Evolutionary conservation across 2,113 vertebrate species (phyloP), one percentile per base, ranked within the genome.

Genomic region (Ariopsis seemanni): DNA sequence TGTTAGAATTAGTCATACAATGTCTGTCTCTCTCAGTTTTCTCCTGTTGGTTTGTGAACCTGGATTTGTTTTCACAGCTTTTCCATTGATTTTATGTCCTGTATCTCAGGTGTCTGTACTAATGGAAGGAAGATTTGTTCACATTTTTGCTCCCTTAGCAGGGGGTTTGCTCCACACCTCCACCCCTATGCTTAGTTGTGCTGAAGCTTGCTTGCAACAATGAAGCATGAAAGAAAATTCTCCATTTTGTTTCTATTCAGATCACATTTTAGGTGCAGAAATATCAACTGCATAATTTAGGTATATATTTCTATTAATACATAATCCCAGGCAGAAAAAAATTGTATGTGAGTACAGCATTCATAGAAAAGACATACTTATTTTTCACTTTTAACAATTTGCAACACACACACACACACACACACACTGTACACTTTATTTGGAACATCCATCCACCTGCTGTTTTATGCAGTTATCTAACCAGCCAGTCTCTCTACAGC

Each of bases 101-200:
- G 89, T 87, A 30, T 87, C 69, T 87, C 55, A 60, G 83, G 57
- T 88, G 77, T 89, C 88, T 85, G 60, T 74, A 83, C 85, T 72
- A 78, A 87, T 80, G 52, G 55, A 89, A 55, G 65, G 53, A 83
- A 87, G 90, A 89, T 90, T 90, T 89, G 85, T 89, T 89, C 83
- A 85, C 63, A 82, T 85, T 87, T 85, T 78, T 48, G 27, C 27
- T 82, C 85, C 72, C 83, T 72, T 60, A 30, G 83, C 60, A 85
- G 83, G 83, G 71, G 22, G 11, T 79, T 85, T 89, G 20, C 55
- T 74, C 15, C 17, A 80, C 27, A 90, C 42, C 79, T 78, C 81
- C 27, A 58, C 88, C 87, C 83, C 83, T 89, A 83, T 52, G 85
- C 67, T 60, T 60, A 30, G 17, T 55, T 77, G 57, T 27, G 71